phyloP scores from a whole-genome alignment of 2,113 vertebrate genomes.

The Cavia aperea region DNA sequence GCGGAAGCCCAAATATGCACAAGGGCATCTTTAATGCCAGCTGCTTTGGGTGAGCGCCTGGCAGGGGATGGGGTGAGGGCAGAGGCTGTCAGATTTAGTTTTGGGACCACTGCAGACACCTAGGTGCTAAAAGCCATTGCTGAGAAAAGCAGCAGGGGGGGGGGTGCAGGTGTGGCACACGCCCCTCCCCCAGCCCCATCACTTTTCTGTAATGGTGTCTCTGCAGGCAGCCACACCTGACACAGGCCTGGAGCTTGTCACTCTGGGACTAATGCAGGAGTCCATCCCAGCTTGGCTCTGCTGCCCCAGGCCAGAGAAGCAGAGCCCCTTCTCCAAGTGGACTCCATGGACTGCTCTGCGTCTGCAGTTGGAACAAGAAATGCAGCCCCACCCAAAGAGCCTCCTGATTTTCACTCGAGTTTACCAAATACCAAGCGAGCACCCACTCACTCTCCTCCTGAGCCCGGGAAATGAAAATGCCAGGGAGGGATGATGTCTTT shows the following conservation, averaged over 20 bases:
- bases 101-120: not conserved
- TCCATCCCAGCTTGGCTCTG: not conserved
- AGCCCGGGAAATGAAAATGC: not conserved
- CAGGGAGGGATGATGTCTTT: not conserved
- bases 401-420: not conserved
- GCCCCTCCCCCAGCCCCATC: rapidly evolving
- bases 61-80: too few species aligned
- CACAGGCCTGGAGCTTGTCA: not conserved
- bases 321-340: not conserved
- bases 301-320: not conserved
- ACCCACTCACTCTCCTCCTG: not conserved
- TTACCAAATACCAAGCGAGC: not conserved
- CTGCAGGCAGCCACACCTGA: rapidly evolving
- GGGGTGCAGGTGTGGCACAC: not conserved
- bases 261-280: not conserved
- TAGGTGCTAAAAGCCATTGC: not conserved
- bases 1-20: rapidly evolving
- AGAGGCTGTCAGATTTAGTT: not conserved
- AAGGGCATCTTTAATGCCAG: not conserved
- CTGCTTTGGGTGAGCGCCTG: rapidly evolving
- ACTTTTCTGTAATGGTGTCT: not conserved
- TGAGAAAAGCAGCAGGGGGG: not conserved
- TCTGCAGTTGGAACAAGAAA: not conserved
- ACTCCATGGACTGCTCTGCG: not conserved
- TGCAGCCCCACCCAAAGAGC: not conserved